Percentiles rank a stretch among this genome's conserved stretches.
Evolutionary conservation across 2,113 vertebrate species (phyloP).

Genomic region (Eclectus roratus): DNA sequence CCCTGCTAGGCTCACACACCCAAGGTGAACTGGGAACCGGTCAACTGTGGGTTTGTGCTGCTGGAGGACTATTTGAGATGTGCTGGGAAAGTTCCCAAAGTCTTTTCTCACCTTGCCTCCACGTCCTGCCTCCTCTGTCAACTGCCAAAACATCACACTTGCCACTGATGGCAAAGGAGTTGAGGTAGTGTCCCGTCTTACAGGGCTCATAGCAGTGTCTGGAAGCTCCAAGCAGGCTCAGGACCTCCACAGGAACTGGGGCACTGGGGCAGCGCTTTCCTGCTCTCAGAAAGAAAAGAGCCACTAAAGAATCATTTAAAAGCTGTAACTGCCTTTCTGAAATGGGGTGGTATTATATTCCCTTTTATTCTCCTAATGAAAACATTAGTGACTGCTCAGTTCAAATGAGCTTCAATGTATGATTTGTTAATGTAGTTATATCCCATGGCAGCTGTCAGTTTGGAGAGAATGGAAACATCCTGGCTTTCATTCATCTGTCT

Average conservation of each 20-base stretch:
- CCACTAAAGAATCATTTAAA: not conserved
- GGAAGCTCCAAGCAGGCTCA: not conserved
- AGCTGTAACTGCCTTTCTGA: not conserved
- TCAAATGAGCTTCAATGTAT: not conserved
- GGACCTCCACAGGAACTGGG: not conserved
- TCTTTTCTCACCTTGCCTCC: conserved; percentile 29
- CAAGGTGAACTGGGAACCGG: not conserved
- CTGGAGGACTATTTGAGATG: not conserved
- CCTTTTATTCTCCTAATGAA: not conserved
- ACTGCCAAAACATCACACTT: conserved; percentile 10
- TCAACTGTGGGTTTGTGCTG: not conserved
- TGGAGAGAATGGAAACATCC: not conserved
- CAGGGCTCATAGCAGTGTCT: not conserved
- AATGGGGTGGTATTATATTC: not conserved
- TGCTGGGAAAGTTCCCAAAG: conserved; percentile 37
- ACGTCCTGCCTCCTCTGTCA: conserved; percentile 8
- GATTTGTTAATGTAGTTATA: not conserved
- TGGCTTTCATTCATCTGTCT: not conserved
- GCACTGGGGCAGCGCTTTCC: not conserved
- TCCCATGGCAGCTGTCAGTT: not conserved
- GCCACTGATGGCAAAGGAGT: not conserved
- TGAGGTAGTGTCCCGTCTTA: not conserved
- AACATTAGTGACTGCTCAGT: not conserved
- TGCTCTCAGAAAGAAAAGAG: not conserved
- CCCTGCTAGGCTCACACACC: not conserved